Base-by-base conservation (phyloP, 2,888 invertebrate species). In the Leucophenga montana region DNA sequence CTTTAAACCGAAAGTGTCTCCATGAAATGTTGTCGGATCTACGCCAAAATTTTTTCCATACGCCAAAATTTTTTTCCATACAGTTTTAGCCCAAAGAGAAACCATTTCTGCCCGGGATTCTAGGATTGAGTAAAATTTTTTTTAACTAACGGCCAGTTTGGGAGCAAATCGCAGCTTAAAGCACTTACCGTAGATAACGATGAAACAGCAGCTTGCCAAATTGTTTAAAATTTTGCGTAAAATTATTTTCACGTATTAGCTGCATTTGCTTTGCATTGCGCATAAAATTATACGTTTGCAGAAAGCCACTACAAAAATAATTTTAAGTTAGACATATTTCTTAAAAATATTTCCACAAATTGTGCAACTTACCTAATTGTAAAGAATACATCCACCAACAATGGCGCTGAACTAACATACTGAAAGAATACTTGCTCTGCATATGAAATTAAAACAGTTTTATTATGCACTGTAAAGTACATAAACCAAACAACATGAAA, bases 401-500 rank as follows among this genome's bases (percentile, higher is more conserved):
- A 73, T 0, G 89, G 88, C 0, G 88, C 88, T 13, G 89, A 88
- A 27, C 88, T 87, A 0, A 89, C 85, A 64, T 88, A 89, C 70
- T 88, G 89, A 53, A 86, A 89, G 71, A 87, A 86, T 0, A 84
- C 72, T 73, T 86, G 84, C 70, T 89, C 89, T 0, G 85, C 87
- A 70, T 87, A 86, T 1, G 87, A 84, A 18, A 89, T 80, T 22
- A 89, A 71, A 48, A 88, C 86, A 0, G 87, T 84, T 73, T 88
- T 87, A 71, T 89, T 89, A 72, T 88, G 85, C 0, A 88, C 86
- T 0, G 88, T 87, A 11, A 87, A 89, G 75, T 88, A 89, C 86
- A 88, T 88, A 75, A 85, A 89, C 89, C 89, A 89, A 33, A 85
- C 77, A 20, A 89, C 85, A 73, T 89, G 89, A 70, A 89, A 89